Conservation (phyloP, 2,113 vertebrate genomes). For the Podiceps cristatus region DNA sequence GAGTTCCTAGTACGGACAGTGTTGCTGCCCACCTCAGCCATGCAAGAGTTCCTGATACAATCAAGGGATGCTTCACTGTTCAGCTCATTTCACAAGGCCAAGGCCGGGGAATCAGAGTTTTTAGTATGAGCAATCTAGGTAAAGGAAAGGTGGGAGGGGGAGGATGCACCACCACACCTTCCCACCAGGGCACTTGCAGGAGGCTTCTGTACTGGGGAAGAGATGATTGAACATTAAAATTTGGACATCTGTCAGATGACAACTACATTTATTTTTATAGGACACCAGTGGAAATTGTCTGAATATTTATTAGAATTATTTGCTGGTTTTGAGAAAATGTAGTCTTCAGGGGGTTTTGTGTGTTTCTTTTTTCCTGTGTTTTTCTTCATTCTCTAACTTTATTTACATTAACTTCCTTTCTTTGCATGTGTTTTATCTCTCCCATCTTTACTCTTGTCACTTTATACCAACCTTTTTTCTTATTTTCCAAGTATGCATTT, state of each 20-base stretch:
- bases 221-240: neutral
- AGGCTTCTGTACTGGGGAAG: neutral
- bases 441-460: neutral
- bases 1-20: too few relatives aligned
- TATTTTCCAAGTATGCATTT: neutral
- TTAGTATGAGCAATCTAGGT: too few relatives aligned
- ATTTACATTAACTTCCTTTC: neutral
- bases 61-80: too few relatives aligned
- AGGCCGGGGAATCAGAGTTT: too few relatives aligned
- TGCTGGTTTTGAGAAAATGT: neutral
- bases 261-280: neutral
- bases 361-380: neutral
- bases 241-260: neutral
- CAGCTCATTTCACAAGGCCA: too few relatives aligned
- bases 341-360: neutral
- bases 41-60: too few relatives aligned
- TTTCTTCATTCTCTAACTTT: neutral
- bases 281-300: neutral
- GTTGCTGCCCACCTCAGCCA: too few relatives aligned
- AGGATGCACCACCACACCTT: too few relatives aligned
- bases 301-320: neutral
- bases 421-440: neutral
- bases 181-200: neutral
- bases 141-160: too few relatives aligned
- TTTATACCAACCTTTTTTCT: rapidly evolving